Percentiles rank a stretch among this genome's conserved stretches.
Evolutionary conservation across 2,888 invertebrate genomes (phyloP).

Genomic region (Caenorhabditis sp.): DNA sequence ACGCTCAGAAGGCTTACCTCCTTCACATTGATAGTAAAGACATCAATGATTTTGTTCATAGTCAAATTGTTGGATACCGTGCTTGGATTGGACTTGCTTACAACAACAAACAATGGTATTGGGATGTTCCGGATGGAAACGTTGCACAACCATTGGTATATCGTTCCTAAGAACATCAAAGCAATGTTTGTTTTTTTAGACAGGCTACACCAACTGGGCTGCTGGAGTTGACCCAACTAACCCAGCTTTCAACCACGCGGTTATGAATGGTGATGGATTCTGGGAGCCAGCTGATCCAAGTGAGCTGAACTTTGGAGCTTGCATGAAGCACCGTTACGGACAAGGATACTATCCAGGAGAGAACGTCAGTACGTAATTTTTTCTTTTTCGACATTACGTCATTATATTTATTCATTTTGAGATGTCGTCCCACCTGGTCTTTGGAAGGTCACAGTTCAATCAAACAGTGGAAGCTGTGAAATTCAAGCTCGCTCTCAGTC

Average conservation of each 20-base stretch:
- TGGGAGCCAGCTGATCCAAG: constrained; percentile 67
- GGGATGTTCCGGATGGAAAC: constrained; percentile 71
- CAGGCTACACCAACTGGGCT: constrained; percentile 69
- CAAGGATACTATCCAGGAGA: constrained; percentile 69
- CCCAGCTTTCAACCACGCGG: constrained; percentile 63
- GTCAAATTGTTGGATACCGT: constrained; percentile 52
- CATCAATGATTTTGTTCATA: constrained; percentile 52
- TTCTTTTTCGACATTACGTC: neutral
- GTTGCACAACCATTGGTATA: constrained; percentile 56
- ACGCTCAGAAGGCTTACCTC: constrained; percentile 52
- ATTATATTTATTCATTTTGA: constrained; percentile 20
- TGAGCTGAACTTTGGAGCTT: constrained; percentile 53
- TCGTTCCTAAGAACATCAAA: neutral
- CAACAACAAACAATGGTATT: constrained; percentile 67
- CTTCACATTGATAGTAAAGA: constrained; percentile 65
- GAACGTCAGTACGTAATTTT: constrained; percentile 51
- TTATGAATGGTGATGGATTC: constrained; percentile 65
- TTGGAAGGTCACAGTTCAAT: constrained; percentile 70
- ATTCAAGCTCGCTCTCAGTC: constrained; percentile 75
- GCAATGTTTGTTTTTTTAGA: constrained; percentile 29
- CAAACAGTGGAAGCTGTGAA: constrained; percentile 65
- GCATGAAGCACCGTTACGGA: constrained; percentile 74
- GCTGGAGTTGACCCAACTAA: constrained; percentile 59
- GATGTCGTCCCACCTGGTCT: constrained; percentile 73
- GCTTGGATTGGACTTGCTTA: constrained; percentile 71